Base-by-base conservation (phyloP, 2,113 vertebrate genomes). In the Erythrolamprus reginae region DNA sequence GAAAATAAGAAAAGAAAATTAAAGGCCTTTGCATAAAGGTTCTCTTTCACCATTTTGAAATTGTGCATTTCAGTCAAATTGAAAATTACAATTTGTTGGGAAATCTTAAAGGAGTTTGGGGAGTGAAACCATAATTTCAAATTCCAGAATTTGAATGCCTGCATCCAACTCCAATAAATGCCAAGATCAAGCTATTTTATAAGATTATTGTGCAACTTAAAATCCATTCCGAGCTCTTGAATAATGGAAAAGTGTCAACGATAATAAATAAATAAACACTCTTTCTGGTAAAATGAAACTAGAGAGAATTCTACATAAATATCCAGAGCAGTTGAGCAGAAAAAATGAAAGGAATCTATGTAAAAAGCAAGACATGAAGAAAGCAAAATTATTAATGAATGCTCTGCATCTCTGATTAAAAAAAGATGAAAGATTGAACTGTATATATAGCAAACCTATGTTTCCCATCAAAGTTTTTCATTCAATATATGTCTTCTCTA, bases 181-280 rank as follows among this genome's bases (percentile, higher is more conserved):
- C 52, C 42, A 84, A 61, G 23, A 45, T 19, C 24, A 90, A 17
- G 23, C 23, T 89, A 28, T 84, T n/a, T 90, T 23, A 50, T 3
- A 7, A 61, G 55, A 33, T 38, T 85, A n/a, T 61, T 85, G 82
- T 65, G 45, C 3, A 56, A 56, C 10, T 51, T 61, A 50, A 85
- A 50, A 85, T n/a, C 53, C n/a, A 56, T 61, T 86, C 23, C 10
- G n/a, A 33, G n/a, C 51, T 84, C n/a, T 26, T 90, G 33, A 48
- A 90, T 15, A 90, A 90, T 28, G 47, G 17, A 84, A 38, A 45
- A 24, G 8, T 42, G 51, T 65, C 10, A 50, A 89, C 56, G 10
- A 12, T 48, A n/a, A 61, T 89, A 84, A 84, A 90, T 90, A 89
- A 89, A 89, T 89, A 70, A 42, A 38, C 38, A 65, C 24, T 21